A percentile compares a stretch with the other conserved stretches of the same genome.
These are phyloP conservation scores for Cuniculus paca DNA, from an alignment of 2,797 vertebrate genomes.

Conservation along the genomic window DNA sequence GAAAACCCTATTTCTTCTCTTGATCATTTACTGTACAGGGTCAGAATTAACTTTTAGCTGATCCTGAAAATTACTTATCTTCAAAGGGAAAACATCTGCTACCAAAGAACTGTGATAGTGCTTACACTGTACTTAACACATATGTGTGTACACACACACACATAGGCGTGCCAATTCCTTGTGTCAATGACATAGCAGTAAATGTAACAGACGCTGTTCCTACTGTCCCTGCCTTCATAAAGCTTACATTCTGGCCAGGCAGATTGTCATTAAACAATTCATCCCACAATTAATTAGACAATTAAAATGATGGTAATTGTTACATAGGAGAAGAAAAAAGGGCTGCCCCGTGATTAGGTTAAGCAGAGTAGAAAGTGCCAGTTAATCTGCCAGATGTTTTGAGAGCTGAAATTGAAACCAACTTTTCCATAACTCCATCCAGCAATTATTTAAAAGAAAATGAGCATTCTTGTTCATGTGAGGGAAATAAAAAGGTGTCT, in stretches of 20 bases:
- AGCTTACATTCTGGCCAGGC: conserved; percentile 28
- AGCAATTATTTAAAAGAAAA: background rate
- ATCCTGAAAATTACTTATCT: conserved; percentile 13
- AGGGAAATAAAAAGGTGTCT: conserved; percentile 12
- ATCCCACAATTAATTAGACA: conserved; percentile 63
- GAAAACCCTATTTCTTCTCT: conserved; percentile 25
- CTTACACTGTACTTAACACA: background rate
- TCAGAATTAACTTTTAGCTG: conserved; percentile 16
- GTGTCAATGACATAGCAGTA: background rate
- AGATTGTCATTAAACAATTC: conserved; percentile 49
- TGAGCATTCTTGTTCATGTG: conserved; percentile 5
- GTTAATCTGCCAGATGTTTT: conserved; percentile 32
- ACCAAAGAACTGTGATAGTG: background rate
- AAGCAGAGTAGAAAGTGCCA: background rate
- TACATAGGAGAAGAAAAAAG: background rate
- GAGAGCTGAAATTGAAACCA: conserved; percentile 14
- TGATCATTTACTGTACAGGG: background rate
- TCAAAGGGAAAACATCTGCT: conserved; percentile 10
- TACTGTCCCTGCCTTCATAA: background rate
- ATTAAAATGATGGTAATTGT: conserved; percentile 58
- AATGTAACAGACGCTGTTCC: background rate
- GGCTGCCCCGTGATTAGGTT: background rate
- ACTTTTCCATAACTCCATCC: background rate
- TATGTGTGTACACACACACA: background rate
- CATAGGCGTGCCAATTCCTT: background rate